Evolutionary conservation across 2,113 vertebrate genomes (phyloP).

Genomic region (Tragelaphus strepsiceros): DNA sequence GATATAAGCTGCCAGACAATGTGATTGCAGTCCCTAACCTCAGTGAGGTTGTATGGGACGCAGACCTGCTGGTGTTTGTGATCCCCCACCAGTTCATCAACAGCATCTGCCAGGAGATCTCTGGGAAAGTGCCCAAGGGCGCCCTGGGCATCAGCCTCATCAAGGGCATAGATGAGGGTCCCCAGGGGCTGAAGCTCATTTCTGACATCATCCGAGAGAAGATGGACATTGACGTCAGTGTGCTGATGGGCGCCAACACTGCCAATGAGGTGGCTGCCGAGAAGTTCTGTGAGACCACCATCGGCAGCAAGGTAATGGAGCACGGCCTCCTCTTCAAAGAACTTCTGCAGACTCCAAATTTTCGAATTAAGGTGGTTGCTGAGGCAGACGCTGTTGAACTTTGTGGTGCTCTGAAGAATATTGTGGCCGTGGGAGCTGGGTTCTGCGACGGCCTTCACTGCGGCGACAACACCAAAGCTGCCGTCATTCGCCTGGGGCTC

Average conservation of each 20-base stretch:
- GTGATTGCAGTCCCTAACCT: slow-evolving; percentile 90
- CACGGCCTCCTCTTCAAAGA: not conserved
- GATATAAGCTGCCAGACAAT: slow-evolving; percentile 92
- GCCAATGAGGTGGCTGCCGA: slow-evolving; percentile 92
- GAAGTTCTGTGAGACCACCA: slow-evolving; percentile 96
- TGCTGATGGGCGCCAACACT: slow-evolving; percentile 96
- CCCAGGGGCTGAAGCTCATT: slow-evolving; percentile 90
- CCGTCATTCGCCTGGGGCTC: slow-evolving; percentile 88
- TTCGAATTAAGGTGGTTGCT: not conserved
- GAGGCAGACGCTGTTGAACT: not conserved
- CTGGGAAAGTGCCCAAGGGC: slow-evolving; percentile 81
- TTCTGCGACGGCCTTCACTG: slow-evolving; percentile 88
- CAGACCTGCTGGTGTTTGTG: slow-evolving; percentile 92
- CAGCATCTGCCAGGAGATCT: slow-evolving; percentile 89
- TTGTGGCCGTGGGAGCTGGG: slow-evolving; percentile 88
- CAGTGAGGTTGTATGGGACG: slow-evolving; percentile 86
- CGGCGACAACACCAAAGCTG: slow-evolving; percentile 91
- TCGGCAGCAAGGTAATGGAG: slow-evolving; percentile 74
- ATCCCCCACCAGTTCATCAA: slow-evolving; percentile 94
- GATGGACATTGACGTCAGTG: slow-evolving; percentile 92
- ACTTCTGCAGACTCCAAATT: not conserved
- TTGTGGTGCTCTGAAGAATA: slow-evolving; percentile 79
- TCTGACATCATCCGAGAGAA: slow-evolving; percentile 95
- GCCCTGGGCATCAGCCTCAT: slow-evolving; percentile 91
- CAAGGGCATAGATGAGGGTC: slow-evolving; percentile 94